Evolutionary conservation across 23 tunicate genomes (phyloP).

Genomic region (Halocynthia aurantium): DNA sequence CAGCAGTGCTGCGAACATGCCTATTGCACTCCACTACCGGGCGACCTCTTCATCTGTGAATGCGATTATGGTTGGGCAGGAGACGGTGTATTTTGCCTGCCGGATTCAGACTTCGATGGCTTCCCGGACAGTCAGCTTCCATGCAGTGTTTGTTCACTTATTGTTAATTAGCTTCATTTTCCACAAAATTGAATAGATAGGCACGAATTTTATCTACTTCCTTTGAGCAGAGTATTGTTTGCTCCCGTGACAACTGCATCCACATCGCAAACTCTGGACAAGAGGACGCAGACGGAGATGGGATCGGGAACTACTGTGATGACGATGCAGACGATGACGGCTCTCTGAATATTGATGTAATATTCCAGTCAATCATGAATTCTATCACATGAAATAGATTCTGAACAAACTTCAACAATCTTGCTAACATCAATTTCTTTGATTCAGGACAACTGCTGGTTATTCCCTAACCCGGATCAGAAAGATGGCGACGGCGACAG

Average conservation of each 20-base stretch:
- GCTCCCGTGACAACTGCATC: slow-evolving; percentile 59
- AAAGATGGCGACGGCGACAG: slow-evolving; percentile 25
- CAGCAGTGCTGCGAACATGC: too few relatives aligned
- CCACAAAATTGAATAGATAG: too few relatives aligned
- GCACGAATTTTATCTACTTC: too few relatives aligned
- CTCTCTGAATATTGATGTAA: slow-evolving; percentile 13
- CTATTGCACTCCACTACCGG: too few relatives aligned
- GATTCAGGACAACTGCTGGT: slow-evolving; percentile 48
- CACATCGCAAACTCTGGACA: slow-evolving; percentile 69
- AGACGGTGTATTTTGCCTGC: background rate
- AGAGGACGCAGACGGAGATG: slow-evolving; percentile 79
- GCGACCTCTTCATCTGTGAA: too few relatives aligned
- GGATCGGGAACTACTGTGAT: slow-evolving; percentile 68
- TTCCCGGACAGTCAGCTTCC: background rate
- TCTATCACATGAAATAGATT: background rate
- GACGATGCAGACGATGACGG: slow-evolving; percentile 64
- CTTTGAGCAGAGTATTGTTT: background rate
- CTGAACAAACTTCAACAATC: background rate
- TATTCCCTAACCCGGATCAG: slow-evolving; percentile 41
- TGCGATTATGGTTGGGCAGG: background rate
- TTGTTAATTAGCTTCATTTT: too few relatives aligned
- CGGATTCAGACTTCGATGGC: background rate
- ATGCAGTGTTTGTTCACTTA: background rate
- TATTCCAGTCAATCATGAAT: background rate
- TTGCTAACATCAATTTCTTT: background rate